Evolutionary conservation across 2,888 invertebrate genomes (phyloP).

Genomic region (Drosophila antonietae): DNA sequence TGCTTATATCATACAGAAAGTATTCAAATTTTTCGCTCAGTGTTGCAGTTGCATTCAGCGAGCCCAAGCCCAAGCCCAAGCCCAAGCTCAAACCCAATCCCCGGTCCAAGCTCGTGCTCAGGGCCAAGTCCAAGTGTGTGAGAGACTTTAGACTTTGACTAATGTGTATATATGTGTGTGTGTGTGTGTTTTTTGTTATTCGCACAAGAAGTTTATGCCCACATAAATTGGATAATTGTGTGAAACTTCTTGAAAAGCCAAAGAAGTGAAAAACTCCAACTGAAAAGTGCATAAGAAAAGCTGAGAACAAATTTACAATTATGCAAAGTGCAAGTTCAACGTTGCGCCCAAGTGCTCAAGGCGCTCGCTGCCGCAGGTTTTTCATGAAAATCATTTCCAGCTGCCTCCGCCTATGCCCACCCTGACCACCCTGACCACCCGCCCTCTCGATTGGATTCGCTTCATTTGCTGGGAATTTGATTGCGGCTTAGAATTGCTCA

Average conservation of each 20-base stretch:
- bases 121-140: conserved; percentile 60
- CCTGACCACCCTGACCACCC: background rate
- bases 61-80: background rate
- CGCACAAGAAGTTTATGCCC: conserved; percentile 69
- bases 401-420: background rate
- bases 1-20: background rate
- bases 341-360: conserved; percentile 16
- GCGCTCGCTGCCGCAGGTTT: conserved; percentile 15
- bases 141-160: conserved; percentile 40
- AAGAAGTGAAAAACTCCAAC: conserved; percentile 6
- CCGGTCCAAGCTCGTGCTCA: conserved; percentile 13
- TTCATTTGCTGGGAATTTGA: conserved; percentile 57
- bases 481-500: conserved; percentile 52
- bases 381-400: background rate
- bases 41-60: conserved; percentile 19
- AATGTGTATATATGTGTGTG: background rate
- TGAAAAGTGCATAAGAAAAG: background rate
- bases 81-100: conserved; percentile 11
- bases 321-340: conserved; percentile 77
- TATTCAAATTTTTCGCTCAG: background rate
- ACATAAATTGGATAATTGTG: conserved; percentile 67
- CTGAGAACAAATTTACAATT: conserved; percentile 48
- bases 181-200: conserved; percentile 30
- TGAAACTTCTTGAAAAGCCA: conserved; percentile 45
- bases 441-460: conserved; percentile 22